Base-by-base conservation (phyloP, 2,113 vertebrate genomes). In the Okapia johnstoni region DNA sequence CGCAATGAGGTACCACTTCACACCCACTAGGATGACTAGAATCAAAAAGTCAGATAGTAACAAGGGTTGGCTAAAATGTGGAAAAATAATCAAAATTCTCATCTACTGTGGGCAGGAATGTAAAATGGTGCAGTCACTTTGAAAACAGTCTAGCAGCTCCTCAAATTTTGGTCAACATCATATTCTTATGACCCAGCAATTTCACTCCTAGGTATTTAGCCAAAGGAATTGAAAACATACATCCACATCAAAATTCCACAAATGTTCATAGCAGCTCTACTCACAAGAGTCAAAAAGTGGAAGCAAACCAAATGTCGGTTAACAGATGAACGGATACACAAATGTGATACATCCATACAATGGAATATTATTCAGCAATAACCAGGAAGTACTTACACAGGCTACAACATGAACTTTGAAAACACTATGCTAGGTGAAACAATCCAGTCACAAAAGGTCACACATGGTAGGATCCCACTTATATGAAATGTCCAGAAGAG, bases 261-360 rank as follows among this genome's bases (percentile, higher is more conserved):
- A 48, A 7, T 33, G 33, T 19, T 26, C 70, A n/a, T 1, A 33
- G 70, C 36, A 1, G 80, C 5, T 2, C 57, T 58, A 8, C 25
- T 57, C 80, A 5, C 8, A 48, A 23, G 0, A 73, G 57, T 26
- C 61, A 58, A 57, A 54, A 43, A 19, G 36, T 3, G 0, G 9
- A 60, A 73, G 36, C 12, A 15, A 66, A 21, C 9, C 48, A 25
- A 43, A 33, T 1, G 1, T 25, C 85, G 16, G 36, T 43, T 21
- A 30, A 21, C 60, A 61, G 2, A 4, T 16, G 6, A 70, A 61
- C 1, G 28, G n/a, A 25, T 21, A 17, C n/a, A 46, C 14, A 36
- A 76, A 54, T 5, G 40, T 0, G 14, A 48, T 21, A 2, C 9
- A 6, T 28, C 25, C 26, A 21, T 6, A n/a, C 5, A 0, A 0